phyloP scores from a whole-genome alignment of 1,140 invertebrate species.

The Glossosoma conforme region DNA sequence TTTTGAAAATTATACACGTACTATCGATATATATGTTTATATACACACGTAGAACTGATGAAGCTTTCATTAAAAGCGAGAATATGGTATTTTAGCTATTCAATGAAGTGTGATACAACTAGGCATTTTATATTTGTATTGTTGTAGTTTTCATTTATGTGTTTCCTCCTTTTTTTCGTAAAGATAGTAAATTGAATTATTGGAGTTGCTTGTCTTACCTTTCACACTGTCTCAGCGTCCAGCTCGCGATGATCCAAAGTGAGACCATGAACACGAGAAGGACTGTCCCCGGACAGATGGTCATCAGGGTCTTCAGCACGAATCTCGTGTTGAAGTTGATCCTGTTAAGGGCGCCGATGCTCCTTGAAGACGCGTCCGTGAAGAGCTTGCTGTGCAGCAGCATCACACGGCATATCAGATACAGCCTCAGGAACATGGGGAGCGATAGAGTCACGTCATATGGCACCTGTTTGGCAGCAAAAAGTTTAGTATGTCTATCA shows the following conservation, averaged over 20 bases:
- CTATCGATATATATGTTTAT: no score
- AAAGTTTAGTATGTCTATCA: no score
- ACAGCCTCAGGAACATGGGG: slow-evolving; percentile 98
- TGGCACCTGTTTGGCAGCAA: slow-evolving; percentile 79
- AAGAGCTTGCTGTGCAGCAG: slow-evolving; percentile 98
- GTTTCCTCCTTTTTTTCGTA: no score
- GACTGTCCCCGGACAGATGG: slow-evolving; percentile 98
- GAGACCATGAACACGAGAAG: slow-evolving; percentile 98
- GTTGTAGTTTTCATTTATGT: no score
- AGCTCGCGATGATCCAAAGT: slow-evolving; percentile 98
- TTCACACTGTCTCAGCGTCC: slow-evolving; percentile 97
- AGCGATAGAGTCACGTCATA: slow-evolving; percentile 95
- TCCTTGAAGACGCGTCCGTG: slow-evolving; percentile 93
- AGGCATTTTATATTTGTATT: no score
- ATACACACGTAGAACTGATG: no score
- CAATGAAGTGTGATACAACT: no score
- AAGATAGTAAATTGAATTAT: no score
- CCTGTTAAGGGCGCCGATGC: slow-evolving; percentile 95
- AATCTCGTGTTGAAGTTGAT: slow-evolving; percentile 99
- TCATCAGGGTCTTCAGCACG: slow-evolving; percentile 99
- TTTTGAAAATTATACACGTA: no score
- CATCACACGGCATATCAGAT: slow-evolving; percentile 99
- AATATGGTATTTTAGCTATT: no score
- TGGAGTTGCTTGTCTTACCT: no score
- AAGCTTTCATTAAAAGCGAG: no score